Base-by-base conservation (phyloP, 1,140 invertebrate species). In the Lepidurus apus region DNA sequence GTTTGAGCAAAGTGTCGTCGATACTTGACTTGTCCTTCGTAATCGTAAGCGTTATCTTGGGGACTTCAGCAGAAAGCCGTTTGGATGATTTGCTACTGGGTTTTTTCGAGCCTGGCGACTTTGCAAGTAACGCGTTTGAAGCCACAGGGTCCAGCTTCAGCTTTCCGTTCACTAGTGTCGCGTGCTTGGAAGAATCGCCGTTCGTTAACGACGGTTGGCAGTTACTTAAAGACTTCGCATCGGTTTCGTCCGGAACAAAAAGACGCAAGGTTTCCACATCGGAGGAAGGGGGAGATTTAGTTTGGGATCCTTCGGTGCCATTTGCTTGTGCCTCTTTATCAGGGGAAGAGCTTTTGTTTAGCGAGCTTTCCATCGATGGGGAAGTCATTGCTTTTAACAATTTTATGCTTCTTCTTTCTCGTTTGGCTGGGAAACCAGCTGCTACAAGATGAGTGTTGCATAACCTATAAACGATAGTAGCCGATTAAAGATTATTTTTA, bases 391-490 rank as follows among this genome's bases (percentile, higher is more conserved):
- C 53, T 65, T 65, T 65, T 65, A 65, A 17, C 17, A 65, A 7
- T 65, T 65, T 65, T 65, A 65, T n/a, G 13, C 53, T 65, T 47
- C 78, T 74, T 21, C 78, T 17, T 24, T 79, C 78, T 42, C 78
- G 65, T 45, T 79, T 79, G 13, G 78, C 78, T 47, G 78, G 78
- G 34, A 79, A 79, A 47, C 78, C 78, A 74, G 78, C 78, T 34
- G 73, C 65, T 26, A 75, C 42, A 11, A 79, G 78, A 45, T 79
- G 78, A 21, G 78, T 79, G 73, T 79, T 79, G 78, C 78, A 79
- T 42, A 79, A 74, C 73, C 78, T 79, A 13, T 34, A 75, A n/a
- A 74, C 2, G 21, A 65, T 65, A n/a, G 17, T 47, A 47, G 17
- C 5, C 10, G 10, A 47, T 11, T 47, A 7, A 34, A 34, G 34